Percentiles rank a stretch among this genome's conserved stretches.
phyloP scores from a whole-genome alignment of 2,888 invertebrate genomes.

The Dorcus parallelipipedus region DNA sequence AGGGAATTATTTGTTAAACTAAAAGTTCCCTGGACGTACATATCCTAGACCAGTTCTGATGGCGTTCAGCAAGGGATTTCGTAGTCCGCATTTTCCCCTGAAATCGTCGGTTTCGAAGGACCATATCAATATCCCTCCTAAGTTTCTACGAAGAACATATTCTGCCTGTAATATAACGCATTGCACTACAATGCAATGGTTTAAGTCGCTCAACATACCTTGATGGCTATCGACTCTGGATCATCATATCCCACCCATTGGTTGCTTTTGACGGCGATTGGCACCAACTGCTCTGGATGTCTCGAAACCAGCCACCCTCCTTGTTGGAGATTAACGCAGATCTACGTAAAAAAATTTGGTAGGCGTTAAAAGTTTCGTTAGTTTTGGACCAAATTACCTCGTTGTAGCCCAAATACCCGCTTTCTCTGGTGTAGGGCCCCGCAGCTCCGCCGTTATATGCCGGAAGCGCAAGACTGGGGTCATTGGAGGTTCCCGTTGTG shows the following conservation, averaged over 20 bases:
- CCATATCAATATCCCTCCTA: slow-evolving; percentile 74
- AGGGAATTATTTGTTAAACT: neutral
- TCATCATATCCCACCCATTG: slow-evolving; percentile 49
- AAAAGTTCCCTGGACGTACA: neutral
- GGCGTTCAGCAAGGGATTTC: slow-evolving; percentile 59
- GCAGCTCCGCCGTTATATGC: slow-evolving; percentile 56
- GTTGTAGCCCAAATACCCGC: slow-evolving; percentile 50
- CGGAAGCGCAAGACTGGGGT: slow-evolving; percentile 52
- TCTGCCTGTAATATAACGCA: slow-evolving; percentile 40
- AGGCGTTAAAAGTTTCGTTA: neutral
- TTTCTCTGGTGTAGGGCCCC: slow-evolving; percentile 62
- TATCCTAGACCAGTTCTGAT: slow-evolving; percentile 51
- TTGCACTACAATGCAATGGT: neutral
- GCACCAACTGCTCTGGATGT: slow-evolving; percentile 45
- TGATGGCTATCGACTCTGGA: slow-evolving; percentile 38
- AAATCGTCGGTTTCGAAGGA: slow-evolving; percentile 79
- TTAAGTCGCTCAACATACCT: slow-evolving; percentile 35
- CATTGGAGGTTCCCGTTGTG: slow-evolving; percentile 33
- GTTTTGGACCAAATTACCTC: neutral
- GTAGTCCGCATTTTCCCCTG: slow-evolving; percentile 56
- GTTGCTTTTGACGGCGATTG: slow-evolving; percentile 45
- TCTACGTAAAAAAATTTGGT: slow-evolving; percentile 31
- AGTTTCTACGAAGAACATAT: slow-evolving; percentile 45
- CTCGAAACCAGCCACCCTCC: slow-evolving; percentile 36
- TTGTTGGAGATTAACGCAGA: slow-evolving; percentile 33